These are phyloP conservation scores for Trichosurus vulpecula DNA, from an alignment of 2,797 vertebrate species.

Conservation along the genomic window DNA sequence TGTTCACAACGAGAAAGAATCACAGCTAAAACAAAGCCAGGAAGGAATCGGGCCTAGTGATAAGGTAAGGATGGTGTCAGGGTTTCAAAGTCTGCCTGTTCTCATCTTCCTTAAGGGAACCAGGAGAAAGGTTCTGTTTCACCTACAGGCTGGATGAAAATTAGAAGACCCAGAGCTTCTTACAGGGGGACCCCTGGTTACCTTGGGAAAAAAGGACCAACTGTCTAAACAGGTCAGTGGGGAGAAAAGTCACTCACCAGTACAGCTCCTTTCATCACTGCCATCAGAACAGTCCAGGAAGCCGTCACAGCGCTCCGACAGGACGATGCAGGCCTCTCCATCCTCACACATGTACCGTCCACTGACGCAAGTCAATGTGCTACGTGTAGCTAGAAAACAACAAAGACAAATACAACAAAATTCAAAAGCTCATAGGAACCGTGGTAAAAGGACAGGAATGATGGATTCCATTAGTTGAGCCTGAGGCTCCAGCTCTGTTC, in stretches of 20 bases:
- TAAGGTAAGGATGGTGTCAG: neutral
- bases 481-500: neutral
- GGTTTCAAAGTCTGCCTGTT: neutral
- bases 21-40: neutral
- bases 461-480: neutral
- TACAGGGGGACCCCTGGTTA: accelerated
- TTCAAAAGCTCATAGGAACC: neutral
- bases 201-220: neutral
- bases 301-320: constrained; percentile 91
- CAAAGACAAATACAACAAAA: neutral
- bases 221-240: neutral
- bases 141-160: neutral
- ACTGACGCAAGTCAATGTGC: constrained; percentile 88
- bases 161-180: accelerated
- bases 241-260: constrained; percentile 82
- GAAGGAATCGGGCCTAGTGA: too few species aligned
- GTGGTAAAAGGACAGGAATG: accelerated
- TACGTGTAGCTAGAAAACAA: constrained; percentile 88
- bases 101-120: neutral
- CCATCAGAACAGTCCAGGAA: constrained; percentile 96
- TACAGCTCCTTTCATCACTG: constrained; percentile 95
- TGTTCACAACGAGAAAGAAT: neutral
- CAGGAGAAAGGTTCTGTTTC: too few species aligned
- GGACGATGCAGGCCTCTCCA: constrained; percentile 90
- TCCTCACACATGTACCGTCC: constrained; percentile 90